Conservation (phyloP, 2,797 vertebrate genomes). For the Amphiprion clarkii region DNA sequence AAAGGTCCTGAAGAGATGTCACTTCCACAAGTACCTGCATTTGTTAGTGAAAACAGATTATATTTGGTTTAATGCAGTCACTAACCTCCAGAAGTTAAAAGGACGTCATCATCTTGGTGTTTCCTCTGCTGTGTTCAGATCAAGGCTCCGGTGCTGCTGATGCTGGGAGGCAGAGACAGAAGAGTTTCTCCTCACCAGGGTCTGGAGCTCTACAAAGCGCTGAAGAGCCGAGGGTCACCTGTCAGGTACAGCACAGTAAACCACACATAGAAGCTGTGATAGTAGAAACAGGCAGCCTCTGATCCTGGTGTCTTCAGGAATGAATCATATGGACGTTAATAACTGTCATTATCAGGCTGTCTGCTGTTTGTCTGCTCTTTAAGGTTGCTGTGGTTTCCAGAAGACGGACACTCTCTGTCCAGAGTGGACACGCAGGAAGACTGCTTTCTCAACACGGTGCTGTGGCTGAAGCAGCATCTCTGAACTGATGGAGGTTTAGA, state of each 20-base stretch:
- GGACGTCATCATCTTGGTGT: too few relatives aligned
- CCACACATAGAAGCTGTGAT: neutral
- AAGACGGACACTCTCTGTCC: constrained; percentile 86
- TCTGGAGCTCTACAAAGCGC: constrained; percentile 87
- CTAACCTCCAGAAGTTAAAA: too few relatives aligned
- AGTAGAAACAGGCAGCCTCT: neutral
- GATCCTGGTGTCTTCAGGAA: neutral
- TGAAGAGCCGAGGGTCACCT: constrained; percentile 85
- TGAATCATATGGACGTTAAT: neutral
- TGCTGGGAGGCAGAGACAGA: constrained; percentile 86
- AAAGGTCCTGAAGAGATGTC: too few relatives aligned
- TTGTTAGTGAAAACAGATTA: too few relatives aligned
- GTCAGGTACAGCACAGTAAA: constrained; percentile 73
- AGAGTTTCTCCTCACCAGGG: constrained; percentile 89
- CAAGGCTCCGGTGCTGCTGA: constrained; percentile 85
- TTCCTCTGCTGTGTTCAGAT: constrained; percentile 75
- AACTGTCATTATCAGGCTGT: neutral
- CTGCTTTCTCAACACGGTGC: constrained; percentile 85
- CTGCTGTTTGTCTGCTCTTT: constrained; percentile 5
- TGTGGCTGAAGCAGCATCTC: constrained; percentile 86
- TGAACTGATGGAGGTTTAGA: constrained; percentile 7
- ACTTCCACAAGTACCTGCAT: too few relatives aligned
- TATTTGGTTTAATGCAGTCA: too few relatives aligned
- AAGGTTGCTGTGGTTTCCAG: constrained; percentile 89
- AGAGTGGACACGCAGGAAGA: constrained; percentile 83